Conservation (phyloP, 2,888 invertebrate species). For the Coenonympha arcania region DNA sequence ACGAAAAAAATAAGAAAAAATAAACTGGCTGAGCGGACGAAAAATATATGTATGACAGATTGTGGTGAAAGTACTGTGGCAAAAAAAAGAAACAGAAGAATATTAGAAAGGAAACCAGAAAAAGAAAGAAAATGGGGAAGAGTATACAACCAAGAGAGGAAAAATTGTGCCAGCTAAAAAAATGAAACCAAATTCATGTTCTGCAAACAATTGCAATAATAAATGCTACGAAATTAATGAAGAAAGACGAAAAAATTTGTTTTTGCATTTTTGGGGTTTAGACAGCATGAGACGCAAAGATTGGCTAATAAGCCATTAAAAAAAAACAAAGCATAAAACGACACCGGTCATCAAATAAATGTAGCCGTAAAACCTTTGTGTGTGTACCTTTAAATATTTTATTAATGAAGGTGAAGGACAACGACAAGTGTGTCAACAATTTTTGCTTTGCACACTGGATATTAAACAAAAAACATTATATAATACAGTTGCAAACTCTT, state of each 20-base stretch:
- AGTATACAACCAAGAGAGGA: no score
- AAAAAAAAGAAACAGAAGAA: no score
- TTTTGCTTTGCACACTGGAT: not conserved
- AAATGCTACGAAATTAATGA: not conserved
- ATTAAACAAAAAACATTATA: not conserved
- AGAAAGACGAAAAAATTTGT: not conserved
- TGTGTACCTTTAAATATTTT: not conserved
- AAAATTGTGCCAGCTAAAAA: no score
- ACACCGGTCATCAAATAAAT: not conserved
- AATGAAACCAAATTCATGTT: not conserved
- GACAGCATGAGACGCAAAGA: not conserved
- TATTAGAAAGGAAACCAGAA: no score
- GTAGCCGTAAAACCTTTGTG: not conserved
- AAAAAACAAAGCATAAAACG: no score
- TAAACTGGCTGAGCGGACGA: no score
- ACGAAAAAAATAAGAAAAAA: no score
- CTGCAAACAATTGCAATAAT: not conserved
- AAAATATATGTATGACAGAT: no score
- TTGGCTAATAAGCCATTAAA: not conserved
- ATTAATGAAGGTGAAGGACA: not conserved
- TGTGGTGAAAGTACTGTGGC: no score
- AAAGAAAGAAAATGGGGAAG: no score
- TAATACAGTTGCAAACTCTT: not conserved
- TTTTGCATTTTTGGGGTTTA: not conserved
- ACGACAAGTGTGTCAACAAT: not conserved